These are phyloP conservation scores for Sinohyriopsis cumingii DNA, from an alignment of 2,888 invertebrate species.

Conservation along the genomic window DNA sequence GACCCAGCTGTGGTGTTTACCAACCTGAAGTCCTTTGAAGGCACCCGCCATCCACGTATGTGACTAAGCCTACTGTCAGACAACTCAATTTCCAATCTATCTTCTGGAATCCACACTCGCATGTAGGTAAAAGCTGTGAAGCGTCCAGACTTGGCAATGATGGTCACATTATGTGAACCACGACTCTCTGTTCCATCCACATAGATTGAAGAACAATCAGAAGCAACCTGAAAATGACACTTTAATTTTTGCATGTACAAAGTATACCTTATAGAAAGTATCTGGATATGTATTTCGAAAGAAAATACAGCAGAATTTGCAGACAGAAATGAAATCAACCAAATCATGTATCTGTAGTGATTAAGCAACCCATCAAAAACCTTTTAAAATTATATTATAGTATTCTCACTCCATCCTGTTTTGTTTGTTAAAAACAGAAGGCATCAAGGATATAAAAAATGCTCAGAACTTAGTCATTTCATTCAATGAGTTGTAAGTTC, in stretches of 20 bases:
- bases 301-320: no score
- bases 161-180: conserved; percentile 94
- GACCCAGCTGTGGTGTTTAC: no score
- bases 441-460: no score
- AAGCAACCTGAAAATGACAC: conserved; percentile 83
- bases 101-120: conserved; percentile 97
- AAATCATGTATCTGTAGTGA: no score
- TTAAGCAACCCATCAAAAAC: no score
- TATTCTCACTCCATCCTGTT: no score
- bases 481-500: no score
- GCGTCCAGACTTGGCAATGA: conserved; percentile 82
- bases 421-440: no score
- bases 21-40: conserved; percentile 59
- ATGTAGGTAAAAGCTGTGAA: conserved; percentile 87
- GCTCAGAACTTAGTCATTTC: no score
- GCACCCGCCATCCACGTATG: conserved; percentile 94
- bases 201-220: conserved; percentile 96
- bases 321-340: no score
- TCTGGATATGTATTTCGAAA: no score
- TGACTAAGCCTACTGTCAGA: conserved; percentile 92
- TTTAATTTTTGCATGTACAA: background rate
- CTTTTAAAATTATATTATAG: no score
- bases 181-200: conserved; percentile 96
- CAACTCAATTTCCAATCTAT: conserved; percentile 91
- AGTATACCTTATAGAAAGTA: background rate